Conservation (phyloP, 2,113 vertebrate genomes). For the Microcebus lehilahytsara region DNA sequence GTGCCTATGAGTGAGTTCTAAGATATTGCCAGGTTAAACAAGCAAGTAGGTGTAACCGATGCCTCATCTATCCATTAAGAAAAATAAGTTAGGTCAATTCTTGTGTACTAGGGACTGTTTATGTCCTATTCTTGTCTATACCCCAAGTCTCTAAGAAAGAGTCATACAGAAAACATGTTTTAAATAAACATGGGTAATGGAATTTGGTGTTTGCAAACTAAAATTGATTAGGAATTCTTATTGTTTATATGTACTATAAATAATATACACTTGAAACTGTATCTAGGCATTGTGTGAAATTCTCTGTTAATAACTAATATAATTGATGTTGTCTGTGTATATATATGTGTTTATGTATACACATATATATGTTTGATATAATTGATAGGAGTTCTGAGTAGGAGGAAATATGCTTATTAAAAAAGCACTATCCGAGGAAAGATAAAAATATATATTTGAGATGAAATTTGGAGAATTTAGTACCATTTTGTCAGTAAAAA, state of each 20-base stretch:
- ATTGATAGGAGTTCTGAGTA: neutral
- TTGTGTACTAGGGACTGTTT: neutral
- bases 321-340: neutral
- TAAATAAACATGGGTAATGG: neutral
- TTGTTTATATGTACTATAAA: neutral
- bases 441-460: neutral
- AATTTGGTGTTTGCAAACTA: neutral
- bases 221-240: neutral
- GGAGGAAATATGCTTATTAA: neutral
- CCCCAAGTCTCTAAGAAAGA: neutral
- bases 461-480: constrained; percentile 8
- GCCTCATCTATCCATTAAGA: neutral
- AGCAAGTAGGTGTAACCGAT: neutral
- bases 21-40: neutral
- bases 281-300: neutral
- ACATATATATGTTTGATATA: neutral
- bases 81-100: neutral
- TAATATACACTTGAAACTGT: neutral
- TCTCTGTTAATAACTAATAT: neutral
- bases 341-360: neutral
- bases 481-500: neutral
- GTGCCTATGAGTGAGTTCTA: neutral
- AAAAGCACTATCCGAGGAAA: neutral
- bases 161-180: neutral
- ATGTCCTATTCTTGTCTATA: constrained; percentile 6